Evolutionary conservation across 64 coral and sea anemone genomes (phyloP).

Genomic region (Orbicella faveolata): DNA sequence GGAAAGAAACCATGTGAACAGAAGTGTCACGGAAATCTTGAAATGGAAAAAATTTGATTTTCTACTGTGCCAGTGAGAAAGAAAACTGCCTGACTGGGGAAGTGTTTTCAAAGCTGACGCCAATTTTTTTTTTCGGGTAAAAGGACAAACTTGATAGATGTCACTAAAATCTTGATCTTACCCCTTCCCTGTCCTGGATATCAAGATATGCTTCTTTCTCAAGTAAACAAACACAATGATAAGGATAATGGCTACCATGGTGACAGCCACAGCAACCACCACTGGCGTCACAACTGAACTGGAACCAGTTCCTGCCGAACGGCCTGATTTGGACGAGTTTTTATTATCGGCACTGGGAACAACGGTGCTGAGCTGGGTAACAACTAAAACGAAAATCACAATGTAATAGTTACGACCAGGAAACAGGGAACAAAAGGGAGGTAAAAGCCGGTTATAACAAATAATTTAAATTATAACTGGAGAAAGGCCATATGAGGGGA

Average conservation of each 20-base stretch:
- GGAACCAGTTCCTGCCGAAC: slow-evolving; percentile 1
- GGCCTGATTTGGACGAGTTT: slow-evolving; percentile 2
- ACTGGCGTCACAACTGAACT: slow-evolving; percentile 3
- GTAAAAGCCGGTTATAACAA: not conserved
- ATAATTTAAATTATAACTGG: too few species aligned
- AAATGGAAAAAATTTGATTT: too few species aligned
- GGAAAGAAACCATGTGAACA: too few species aligned
- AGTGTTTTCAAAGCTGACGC: too few species aligned
- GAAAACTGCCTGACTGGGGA: too few species aligned
- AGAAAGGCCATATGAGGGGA: too few species aligned
- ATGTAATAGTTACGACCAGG: not conserved
- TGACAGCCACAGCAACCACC: slow-evolving; percentile 31
- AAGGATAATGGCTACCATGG: slow-evolving; percentile 20
- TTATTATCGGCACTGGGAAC: not conserved
- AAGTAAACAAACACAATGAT: slow-evolving; percentile 51
- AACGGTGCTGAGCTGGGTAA: not conserved
- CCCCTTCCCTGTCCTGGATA: not conserved
- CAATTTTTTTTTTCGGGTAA: too few species aligned
- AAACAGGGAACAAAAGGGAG: not conserved
- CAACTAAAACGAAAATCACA: not conserved
- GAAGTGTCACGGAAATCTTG: too few species aligned
- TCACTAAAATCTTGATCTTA: not conserved
- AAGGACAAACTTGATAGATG: too few species aligned
- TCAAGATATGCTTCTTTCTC: slow-evolving; percentile 17
- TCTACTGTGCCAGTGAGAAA: too few species aligned